These are phyloP conservation scores for Tipula vernalis DNA, from an alignment of 2,888 invertebrate species.

Conservation along the genomic window DNA sequence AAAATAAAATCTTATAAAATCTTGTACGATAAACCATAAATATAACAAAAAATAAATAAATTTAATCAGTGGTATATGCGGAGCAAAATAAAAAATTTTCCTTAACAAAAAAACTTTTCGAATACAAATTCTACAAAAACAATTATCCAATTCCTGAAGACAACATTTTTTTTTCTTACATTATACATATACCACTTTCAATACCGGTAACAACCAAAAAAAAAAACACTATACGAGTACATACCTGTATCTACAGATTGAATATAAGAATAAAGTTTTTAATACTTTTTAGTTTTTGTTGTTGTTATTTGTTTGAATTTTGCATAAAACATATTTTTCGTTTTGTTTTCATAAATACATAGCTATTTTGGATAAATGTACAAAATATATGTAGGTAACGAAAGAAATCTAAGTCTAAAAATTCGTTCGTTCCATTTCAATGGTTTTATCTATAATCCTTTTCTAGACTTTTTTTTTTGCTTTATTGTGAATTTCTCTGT, in stretches of 20 bases:
- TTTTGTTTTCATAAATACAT: neutral
- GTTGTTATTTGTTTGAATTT: neutral
- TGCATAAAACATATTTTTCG: neutral
- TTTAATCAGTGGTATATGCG: neutral
- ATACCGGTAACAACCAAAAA: neutral
- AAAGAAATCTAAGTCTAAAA: neutral
- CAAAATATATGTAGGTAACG: neutral
- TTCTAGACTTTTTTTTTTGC: neutral
- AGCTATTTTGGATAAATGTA: neutral
- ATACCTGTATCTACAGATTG: neutral
- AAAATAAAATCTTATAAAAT: neutral
- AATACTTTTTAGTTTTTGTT: neutral
- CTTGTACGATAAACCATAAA: neutral
- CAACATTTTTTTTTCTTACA: neutral
- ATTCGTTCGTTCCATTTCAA: neutral
- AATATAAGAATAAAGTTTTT: neutral
- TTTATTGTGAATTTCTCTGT: neutral
- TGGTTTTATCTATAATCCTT: conserved; percentile 4
- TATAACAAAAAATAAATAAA: neutral
- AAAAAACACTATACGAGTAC: neutral
- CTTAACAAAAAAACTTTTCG: neutral
- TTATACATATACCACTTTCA: neutral
- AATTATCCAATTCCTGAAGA: neutral
- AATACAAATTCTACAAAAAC: neutral
- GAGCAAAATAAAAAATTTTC: neutral